Base-by-base conservation (phyloP, 2,888 invertebrate species). In the Atherix ibis region DNA sequence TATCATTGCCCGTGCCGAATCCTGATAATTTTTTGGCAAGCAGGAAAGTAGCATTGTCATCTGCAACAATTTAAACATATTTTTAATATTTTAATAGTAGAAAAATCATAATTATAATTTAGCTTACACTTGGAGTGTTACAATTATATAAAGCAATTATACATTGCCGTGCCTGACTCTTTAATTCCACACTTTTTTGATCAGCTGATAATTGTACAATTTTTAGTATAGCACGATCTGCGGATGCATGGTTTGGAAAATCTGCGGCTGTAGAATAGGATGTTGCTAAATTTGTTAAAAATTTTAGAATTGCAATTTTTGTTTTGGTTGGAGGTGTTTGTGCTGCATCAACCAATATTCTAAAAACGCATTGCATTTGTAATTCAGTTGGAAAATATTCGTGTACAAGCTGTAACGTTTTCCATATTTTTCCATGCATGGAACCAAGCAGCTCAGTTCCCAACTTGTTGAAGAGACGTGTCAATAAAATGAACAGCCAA, bases 371-470 rank as follows among this genome's bases (percentile, higher is more conserved):
- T 32, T 72, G 70, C 38, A 77, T 60, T 45, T 78, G 73, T 37
- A 75, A 49, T 29, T 73, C 70, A 1, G 72, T 65, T 2, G 77
- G 74, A 54, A 77, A 78, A 53, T 70, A 75, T 41, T 71, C 71
- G 52, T 72, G 70, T 12, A 77, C 78, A 5, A 84, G 72, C 43
- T 84, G 82, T 37, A 91, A 58, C 0, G 85, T 85, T 57, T 79
- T 79, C 65, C 80, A 75, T 28, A 95, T 80, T 65, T 95, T 95
- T 38, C 76, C 76, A 54, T 88, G 83, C 44, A 92, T 83, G 0
- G 94, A 94, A 37, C 82, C 87, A 6, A 97, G 66, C 42, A 94
- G 70, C 56, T 97, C 97, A 0, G 81, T 77, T 35, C 92, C 92
- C 22, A 88, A 68, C 58, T 94, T 95, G 59, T 84, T 80, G 35